Conservation (phyloP, 2,888 invertebrate species). For the Nemoura dubitans region DNA sequence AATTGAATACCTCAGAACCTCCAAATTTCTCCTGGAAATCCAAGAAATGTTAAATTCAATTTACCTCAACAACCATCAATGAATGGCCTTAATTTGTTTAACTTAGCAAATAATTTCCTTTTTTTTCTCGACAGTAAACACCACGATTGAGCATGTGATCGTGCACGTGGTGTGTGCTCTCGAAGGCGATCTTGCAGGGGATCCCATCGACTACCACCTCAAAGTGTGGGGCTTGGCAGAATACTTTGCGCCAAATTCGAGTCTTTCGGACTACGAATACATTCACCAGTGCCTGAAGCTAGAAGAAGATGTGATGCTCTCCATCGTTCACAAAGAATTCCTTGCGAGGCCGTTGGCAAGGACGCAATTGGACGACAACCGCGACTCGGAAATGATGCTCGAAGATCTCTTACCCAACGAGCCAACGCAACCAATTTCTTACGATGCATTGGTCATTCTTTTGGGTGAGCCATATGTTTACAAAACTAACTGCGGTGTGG, state of each 20-base stretch:
- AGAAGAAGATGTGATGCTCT: slow-evolving; percentile 83
- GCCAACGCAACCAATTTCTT: slow-evolving; percentile 76
- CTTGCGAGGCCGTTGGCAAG: slow-evolving; percentile 77
- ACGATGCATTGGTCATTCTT: slow-evolving; percentile 85
- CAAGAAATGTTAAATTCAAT: too few relatives aligned
- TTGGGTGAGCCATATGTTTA: slow-evolving; percentile 69
- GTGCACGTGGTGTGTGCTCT: slow-evolving; percentile 83
- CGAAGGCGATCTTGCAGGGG: slow-evolving; percentile 75
- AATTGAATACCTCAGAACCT: too few relatives aligned
- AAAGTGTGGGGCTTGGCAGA: slow-evolving; percentile 89
- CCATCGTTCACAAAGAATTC: slow-evolving; percentile 65
- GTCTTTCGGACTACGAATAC: slow-evolving; percentile 90
- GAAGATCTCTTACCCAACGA: slow-evolving; percentile 84
- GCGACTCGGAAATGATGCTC: slow-evolving; percentile 64
- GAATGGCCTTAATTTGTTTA: too few relatives aligned
- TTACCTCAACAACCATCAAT: too few relatives aligned
- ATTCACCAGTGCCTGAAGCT: slow-evolving; percentile 92
- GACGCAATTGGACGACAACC: slow-evolving; percentile 59
- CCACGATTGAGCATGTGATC: slow-evolving; percentile 86
- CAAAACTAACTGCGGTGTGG: too few relatives aligned
- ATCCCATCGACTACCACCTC: slow-evolving; percentile 73
- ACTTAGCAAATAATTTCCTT: too few relatives aligned
- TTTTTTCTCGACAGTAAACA: slow-evolving; percentile 71
- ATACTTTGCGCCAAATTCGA: slow-evolving; percentile 85
- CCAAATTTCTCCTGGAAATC: too few relatives aligned